Evolutionary conservation across 2,113 vertebrate species (phyloP).

Genomic region (Seriola rivoliana): DNA sequence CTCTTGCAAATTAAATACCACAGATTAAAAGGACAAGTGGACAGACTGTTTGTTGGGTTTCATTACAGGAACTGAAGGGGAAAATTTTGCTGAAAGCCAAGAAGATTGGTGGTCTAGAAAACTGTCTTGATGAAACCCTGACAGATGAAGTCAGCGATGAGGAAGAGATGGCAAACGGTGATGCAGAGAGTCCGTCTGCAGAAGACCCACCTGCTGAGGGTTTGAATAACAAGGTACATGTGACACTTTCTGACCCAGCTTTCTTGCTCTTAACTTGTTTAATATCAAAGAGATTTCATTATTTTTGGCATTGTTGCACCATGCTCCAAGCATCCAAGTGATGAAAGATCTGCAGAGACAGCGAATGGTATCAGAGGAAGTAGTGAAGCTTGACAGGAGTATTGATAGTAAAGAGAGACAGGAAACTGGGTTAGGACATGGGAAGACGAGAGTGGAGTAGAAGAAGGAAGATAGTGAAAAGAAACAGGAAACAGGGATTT

Average conservation of each 20-base stretch:
- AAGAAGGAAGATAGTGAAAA: conserved; percentile 8
- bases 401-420: conserved; percentile 10
- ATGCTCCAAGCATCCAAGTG: neutral
- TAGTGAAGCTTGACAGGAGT: too few species aligned
- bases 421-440: conserved; percentile 37
- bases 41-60: neutral
- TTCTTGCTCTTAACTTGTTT: neutral
- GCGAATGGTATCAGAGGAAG: neutral
- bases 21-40: neutral
- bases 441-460: conserved; percentile 21
- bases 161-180: conserved; percentile 77
- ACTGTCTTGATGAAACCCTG: conserved; percentile 76
- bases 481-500: conserved; percentile 38
- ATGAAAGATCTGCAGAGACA: neutral
- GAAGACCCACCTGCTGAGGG: conserved; percentile 79
- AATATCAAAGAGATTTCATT: neutral
- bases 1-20: neutral
- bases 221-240: conserved; percentile 54
- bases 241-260: neutral
- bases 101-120: conserved; percentile 85
- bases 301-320: neutral
- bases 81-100: conserved; percentile 95
- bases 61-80: conserved; percentile 87
- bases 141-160: conserved; percentile 84
- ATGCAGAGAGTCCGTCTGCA: conserved; percentile 70